Conservation (phyloP, 2,888 invertebrate genomes). For the Drosophila paranaensis region DNA sequence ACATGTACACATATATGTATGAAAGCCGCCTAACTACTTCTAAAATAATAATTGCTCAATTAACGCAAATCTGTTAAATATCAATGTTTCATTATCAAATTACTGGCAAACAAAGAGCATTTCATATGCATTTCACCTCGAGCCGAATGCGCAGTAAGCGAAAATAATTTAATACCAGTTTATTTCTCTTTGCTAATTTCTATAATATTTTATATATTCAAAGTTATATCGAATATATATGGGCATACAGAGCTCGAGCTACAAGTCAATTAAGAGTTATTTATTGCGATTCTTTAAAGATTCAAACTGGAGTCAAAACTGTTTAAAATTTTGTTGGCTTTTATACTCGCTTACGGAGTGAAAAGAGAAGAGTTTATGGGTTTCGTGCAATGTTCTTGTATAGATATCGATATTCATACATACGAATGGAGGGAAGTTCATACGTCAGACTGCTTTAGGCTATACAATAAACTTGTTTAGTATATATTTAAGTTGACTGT, state of each 20-base stretch:
- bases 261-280: background rate
- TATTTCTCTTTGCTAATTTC: background rate
- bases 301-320: background rate
- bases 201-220: background rate
- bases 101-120: slow-evolving; percentile 1
- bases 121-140: background rate
- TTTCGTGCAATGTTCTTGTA: too few species aligned
- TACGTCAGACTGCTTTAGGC: too few species aligned
- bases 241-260: background rate
- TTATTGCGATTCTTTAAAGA: background rate
- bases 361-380: background rate
- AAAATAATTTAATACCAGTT: background rate
- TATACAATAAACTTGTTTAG: too few species aligned
- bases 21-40: background rate
- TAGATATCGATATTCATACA: too few species aligned
- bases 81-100: background rate
- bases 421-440: too few species aligned
- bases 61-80: slow-evolving; percentile 10
- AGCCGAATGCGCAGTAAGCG: background rate
- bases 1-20: background rate
- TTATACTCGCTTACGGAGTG: background rate
- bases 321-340: background rate
- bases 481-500: too few species aligned
- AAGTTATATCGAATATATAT: background rate
- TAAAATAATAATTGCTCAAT: slow-evolving; percentile 3